These are phyloP conservation scores for Gryllus bimaculatus DNA, from an alignment of 1,140 invertebrate genomes.

Conservation along the genomic window DNA sequence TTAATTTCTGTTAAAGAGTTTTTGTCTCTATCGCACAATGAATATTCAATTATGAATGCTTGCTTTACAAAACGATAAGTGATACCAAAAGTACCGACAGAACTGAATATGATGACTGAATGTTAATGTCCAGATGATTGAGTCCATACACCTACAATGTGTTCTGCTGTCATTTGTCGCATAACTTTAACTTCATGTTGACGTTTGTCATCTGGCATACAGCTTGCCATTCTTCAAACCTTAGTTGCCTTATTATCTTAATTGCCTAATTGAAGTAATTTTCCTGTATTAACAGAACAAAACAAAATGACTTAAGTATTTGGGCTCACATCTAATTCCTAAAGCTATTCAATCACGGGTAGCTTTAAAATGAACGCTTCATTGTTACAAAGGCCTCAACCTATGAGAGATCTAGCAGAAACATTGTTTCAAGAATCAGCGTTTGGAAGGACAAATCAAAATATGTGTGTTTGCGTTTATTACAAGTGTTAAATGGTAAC, in stretches of 20 bases:
- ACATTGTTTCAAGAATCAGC: background rate
- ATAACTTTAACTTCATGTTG: background rate
- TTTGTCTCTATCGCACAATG: background rate
- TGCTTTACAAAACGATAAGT: background rate
- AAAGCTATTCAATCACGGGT: no score
- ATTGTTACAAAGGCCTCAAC: background rate
- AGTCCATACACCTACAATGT: background rate
- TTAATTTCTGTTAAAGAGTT: background rate
- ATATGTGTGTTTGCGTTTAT: background rate
- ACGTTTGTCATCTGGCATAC: background rate
- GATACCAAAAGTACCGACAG: background rate
- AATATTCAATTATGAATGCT: background rate
- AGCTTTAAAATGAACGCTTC: no score
- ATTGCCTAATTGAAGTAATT: background rate
- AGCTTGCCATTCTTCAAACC: background rate
- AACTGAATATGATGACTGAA: background rate
- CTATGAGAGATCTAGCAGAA: background rate
- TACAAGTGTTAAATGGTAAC: background rate
- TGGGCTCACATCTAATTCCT: background rate
- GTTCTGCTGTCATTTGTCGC: background rate
- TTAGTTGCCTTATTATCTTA: background rate
- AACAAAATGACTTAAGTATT: background rate
- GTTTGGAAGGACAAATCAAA: constrained; percentile 4
- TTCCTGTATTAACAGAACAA: background rate
- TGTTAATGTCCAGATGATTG: background rate